These are phyloP conservation scores for Nixonia krombeini DNA, from an alignment of 1,140 invertebrate genomes.

Conservation along the genomic window DNA sequence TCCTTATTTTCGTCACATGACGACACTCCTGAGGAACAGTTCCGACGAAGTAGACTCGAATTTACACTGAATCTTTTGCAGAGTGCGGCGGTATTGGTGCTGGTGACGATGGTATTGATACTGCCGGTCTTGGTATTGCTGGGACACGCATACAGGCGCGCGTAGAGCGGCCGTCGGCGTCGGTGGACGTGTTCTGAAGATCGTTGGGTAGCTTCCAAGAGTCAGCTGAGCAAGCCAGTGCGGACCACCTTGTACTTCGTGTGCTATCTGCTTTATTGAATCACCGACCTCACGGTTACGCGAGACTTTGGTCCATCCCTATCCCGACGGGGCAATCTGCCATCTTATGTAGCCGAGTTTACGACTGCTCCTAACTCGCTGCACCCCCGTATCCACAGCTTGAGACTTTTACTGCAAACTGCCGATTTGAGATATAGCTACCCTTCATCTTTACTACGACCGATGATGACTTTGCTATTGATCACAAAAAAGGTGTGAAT, in stretches of 20 bases:
- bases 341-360: slow-evolving; percentile 49
- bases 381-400: slow-evolving; percentile 31
- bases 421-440: slow-evolving; percentile 29
- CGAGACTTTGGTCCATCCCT: slow-evolving; percentile 32
- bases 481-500: slow-evolving; percentile 20
- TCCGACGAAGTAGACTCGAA: too few species aligned
- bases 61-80: too few species aligned
- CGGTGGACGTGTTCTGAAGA: slow-evolving; percentile 16
- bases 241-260: slow-evolving; percentile 45
- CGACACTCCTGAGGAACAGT: too few species aligned
- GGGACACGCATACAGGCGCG: too few species aligned
- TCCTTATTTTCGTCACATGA: too few species aligned
- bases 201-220: slow-evolving; percentile 54
- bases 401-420: slow-evolving; percentile 33
- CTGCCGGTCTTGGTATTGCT: too few species aligned
- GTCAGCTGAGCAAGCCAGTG: slow-evolving; percentile 40
- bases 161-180: not conserved
- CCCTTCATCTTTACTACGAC: not conserved
- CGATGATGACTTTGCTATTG: slow-evolving; percentile 20
- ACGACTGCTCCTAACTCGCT: slow-evolving; percentile 21
- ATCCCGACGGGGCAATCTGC: slow-evolving; percentile 53
- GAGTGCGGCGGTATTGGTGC: too few species aligned
- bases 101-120: too few species aligned
- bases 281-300: slow-evolving; percentile 46
- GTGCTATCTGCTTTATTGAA: slow-evolving; percentile 61